phyloP scores from a whole-genome alignment of 2,113 vertebrate genomes.

The Carassius gibelio region DNA sequence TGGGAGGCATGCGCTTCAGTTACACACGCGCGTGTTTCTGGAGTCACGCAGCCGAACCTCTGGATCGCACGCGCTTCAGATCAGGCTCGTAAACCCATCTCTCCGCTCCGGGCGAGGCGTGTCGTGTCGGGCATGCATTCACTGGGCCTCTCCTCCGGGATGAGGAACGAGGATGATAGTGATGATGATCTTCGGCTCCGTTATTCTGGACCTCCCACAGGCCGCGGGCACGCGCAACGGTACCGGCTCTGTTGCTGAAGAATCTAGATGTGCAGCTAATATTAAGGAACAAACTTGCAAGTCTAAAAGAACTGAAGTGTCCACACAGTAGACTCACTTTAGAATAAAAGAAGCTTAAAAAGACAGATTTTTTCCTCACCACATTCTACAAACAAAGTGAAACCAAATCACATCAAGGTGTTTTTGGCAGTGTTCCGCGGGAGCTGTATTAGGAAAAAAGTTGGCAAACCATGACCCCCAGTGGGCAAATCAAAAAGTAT shows the following conservation, averaged over 20 bases:
- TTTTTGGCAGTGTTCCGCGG: background rate
- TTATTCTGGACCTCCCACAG: conserved; percentile 27
- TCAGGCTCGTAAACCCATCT: conserved; percentile 5
- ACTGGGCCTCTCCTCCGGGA: conserved; percentile 30
- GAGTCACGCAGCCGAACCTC: conserved; percentile 19
- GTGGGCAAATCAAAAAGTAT: background rate
- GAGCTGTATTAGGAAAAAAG: background rate
- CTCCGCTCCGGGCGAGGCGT: background rate
- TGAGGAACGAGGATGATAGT: conserved; percentile 25
- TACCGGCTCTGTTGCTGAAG: background rate
- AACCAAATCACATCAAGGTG: background rate
- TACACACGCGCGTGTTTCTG: conserved; percentile 15
- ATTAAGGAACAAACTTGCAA: background rate
- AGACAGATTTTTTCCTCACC: background rate
- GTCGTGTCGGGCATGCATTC: conserved; percentile 33
- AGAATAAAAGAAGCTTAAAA: background rate
- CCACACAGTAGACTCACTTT: background rate
- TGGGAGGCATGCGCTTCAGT: conserved; percentile 26
- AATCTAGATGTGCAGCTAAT: background rate
- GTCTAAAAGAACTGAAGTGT: too few relatives aligned
- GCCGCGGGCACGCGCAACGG: conserved; percentile 19
- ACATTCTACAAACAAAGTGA: background rate
- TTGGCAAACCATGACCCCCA: conserved; percentile 14
- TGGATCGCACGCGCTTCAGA: background rate
- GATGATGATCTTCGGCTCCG: conserved; percentile 22